Evolutionary conservation across 2,888 invertebrate species (phyloP), one percentile per base, ranked within the genome.

Genomic region (Latrodectus elegans): DNA sequence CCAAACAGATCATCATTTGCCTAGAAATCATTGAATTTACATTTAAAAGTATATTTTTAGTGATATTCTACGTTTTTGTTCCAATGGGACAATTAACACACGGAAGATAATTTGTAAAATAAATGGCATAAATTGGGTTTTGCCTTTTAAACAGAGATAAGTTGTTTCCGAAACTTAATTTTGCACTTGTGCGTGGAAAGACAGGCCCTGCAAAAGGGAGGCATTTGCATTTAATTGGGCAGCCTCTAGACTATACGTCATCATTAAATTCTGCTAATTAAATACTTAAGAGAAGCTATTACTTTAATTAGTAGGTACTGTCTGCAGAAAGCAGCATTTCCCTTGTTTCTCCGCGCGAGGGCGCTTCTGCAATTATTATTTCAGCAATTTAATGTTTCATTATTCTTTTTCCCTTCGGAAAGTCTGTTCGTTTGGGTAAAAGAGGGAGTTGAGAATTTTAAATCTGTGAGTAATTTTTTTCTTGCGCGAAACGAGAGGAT

Each of bases 221-320:
- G 79, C 79, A 85, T 85, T 85, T 85, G 85, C 85, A 85, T 85
- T 85, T 85, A 85, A 85, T 85, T 85, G 85, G 85, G 65, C 85
- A 73, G 85, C 64, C 64, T 67, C 55, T 22, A 49, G 75, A 85
- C 79, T 70, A 85, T 85, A 85, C 85, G 85, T 85, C 85, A 85
- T 85, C 85, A 85, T 85, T 85, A 85, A 79, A 79, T 85, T 85
- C 74, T 79, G 74, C 85, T 85, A 85, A 85, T 85, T 85, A 85
- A 85, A 85, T 85, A 85, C 85, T 85, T 85, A 84, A 73, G 74
- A 74, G 75, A 85, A 74, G 85, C 85, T 85, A 85, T 85, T 85
- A 85, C 74, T 79, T 79, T 85, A 85, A 85, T 85, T 85, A 85
- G 85, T 79, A 73, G 74, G 72, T 85, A 70, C 79, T 70, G 85